Evolutionary conservation across 2,888 invertebrate genomes (phyloP), one percentile per base, ranked within the genome.

Genomic region (Cistogaster globosa): DNA sequence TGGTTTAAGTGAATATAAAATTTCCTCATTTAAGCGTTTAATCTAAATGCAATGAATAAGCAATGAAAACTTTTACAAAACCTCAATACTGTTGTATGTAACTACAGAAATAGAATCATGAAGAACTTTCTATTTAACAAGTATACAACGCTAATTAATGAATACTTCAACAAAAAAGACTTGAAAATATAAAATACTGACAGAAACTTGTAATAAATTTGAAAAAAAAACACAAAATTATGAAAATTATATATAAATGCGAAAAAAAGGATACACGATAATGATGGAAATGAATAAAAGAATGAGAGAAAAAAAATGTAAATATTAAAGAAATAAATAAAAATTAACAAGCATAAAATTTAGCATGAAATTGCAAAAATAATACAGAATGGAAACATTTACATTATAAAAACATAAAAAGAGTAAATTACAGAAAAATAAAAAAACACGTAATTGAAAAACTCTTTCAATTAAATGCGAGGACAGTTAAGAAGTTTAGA

Each of bases 121-220:
- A 80, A 68, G 82, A 75, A 80, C 55, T 67, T 79, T 74, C 67
- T 85, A 81, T 85, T 85, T 84, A 86, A 86, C 84, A 84, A 87
- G 87, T 87, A 89, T 87, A 89, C 88, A 90, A 90, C 90, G 91
- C 90, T 90, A 90, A 90, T 90, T 90, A 90, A 90, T 90, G 90
- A 89, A 87, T 87, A 89, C 90, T 90, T 89, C 87, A 90, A 79
- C 81, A 83, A 79, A 72, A 74, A 68, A 81, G 67, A 83, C 82
- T 82, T 83, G 76, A 77, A 77, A 53, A 65, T 77, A 63, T 84
- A 78, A 75, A 69, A 62, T 75, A 75, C 74, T 63, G 74, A 63
- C 74, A 76, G 48, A 69, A 63, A 63, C 68, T 77, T 81, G 58
- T 38, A 76, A 68, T 72, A 51, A 68, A 58, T 48, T 69, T 63